Percentiles rank a stretch among this genome's conserved stretches.
phyloP scores from a whole-genome alignment of 1,140 invertebrate genomes.

The Mya arenaria region DNA sequence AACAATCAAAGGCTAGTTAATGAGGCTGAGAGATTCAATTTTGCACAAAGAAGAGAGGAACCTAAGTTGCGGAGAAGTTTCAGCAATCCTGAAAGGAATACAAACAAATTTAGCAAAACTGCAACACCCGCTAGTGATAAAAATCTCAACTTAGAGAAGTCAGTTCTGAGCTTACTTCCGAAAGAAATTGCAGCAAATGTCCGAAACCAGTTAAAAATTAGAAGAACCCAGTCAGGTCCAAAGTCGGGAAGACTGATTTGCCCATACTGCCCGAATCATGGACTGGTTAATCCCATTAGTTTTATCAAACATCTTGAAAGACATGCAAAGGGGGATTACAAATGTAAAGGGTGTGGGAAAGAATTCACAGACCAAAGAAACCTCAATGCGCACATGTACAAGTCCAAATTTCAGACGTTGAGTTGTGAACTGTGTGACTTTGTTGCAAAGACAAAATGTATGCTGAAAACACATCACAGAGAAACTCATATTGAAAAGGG shows the following conservation, averaged over 20 bases:
- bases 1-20: too few relatives aligned
- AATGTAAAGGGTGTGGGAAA: not conserved
- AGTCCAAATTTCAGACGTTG: not conserved
- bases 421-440: not conserved
- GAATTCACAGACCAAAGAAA: not conserved
- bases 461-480: not conserved
- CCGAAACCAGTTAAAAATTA: not conserved
- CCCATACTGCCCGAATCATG: not conserved
- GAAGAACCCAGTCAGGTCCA: not conserved
- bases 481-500: not conserved
- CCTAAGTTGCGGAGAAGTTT: not conserved
- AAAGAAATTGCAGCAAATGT: not conserved
- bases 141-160: not conserved
- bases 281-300: not conserved
- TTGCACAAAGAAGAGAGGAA: too few relatives aligned
- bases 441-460: not conserved
- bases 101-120: not conserved
- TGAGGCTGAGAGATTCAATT: too few relatives aligned
- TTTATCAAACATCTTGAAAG: not conserved
- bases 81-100: not conserved
- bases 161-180: not conserved
- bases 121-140: not conserved
- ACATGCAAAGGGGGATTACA: not conserved
- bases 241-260: not conserved
- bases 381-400: not conserved